Evolutionary conservation across 2,888 invertebrate species (phyloP).

Genomic region (Mesopsocus fuscifrons): DNA sequence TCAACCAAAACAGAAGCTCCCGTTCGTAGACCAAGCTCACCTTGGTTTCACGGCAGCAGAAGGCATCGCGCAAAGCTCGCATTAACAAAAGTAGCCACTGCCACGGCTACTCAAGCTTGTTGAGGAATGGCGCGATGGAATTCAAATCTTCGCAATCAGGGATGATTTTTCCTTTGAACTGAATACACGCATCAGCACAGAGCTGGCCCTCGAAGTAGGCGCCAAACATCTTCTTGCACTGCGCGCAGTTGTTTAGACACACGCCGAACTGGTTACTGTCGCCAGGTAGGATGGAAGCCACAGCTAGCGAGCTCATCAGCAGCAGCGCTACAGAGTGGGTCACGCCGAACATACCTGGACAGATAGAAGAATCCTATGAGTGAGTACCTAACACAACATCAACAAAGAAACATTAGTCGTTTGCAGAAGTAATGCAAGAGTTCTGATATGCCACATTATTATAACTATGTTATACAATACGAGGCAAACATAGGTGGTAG

Average conservation of each 20-base stretch:
- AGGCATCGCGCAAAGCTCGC: too few relatives aligned
- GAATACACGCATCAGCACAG: conserved; percentile 69
- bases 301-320: neutral
- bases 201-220: conserved; percentile 70
- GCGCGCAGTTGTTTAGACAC: conserved; percentile 73
- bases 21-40: too few relatives aligned
- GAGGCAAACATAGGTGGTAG: too few relatives aligned
- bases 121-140: conserved; percentile 61
- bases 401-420: too few relatives aligned
- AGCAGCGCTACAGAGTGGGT: neutral
- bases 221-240: conserved; percentile 77
- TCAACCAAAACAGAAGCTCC: too few relatives aligned
- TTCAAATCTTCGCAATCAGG: conserved; percentile 71
- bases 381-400: too few relatives aligned
- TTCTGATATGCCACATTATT: too few relatives aligned
- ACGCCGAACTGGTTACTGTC: conserved; percentile 28
- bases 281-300: conserved; percentile 11
- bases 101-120: conserved; percentile 32
- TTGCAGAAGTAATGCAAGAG: too few relatives aligned
- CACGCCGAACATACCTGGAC: neutral
- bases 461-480: too few relatives aligned
- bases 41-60: too few relatives aligned
- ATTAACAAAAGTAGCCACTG: too few relatives aligned
- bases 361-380: too few relatives aligned
- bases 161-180: conserved; percentile 62